Evolutionary conservation across 2,888 invertebrate genomes (phyloP).

Genomic region (Drepanosiphum platanoidis): DNA sequence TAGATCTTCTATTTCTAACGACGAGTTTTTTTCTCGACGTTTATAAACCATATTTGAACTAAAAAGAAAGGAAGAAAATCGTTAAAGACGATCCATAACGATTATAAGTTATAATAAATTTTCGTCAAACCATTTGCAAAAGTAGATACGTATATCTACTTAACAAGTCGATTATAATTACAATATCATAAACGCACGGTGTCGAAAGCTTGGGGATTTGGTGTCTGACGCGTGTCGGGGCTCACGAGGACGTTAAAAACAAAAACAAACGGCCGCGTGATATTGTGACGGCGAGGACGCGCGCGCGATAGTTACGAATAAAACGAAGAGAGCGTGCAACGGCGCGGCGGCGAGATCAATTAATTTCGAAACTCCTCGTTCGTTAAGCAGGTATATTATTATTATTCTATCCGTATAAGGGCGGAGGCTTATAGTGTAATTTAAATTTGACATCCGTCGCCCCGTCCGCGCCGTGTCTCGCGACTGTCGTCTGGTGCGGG

Average conservation of each 20-base stretch:
- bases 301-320: no score
- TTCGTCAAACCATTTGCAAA: no score
- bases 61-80: no score
- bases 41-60: no score
- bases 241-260: neutral
- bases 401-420: neutral
- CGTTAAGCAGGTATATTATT: conserved; percentile 10
- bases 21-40: no score
- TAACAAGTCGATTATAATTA: no score
- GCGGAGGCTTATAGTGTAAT: neutral
- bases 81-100: no score
- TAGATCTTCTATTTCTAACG: no score
- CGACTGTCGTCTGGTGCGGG: neutral
- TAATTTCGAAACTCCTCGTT: conserved; percentile 15
- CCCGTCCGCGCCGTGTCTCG: neutral
- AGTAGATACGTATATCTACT: no score
- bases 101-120: no score
- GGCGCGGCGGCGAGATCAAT: conserved; percentile 1
- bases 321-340: neutral
- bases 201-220: neutral
- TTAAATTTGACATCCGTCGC: conserved; percentile 18
- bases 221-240: neutral
- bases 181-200: no score
- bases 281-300: neutral
- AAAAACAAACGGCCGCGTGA: no score